These are phyloP conservation scores for Protomyctophum bolini DNA, from an alignment of 2,113 vertebrate species.

Conservation along the genomic window DNA sequence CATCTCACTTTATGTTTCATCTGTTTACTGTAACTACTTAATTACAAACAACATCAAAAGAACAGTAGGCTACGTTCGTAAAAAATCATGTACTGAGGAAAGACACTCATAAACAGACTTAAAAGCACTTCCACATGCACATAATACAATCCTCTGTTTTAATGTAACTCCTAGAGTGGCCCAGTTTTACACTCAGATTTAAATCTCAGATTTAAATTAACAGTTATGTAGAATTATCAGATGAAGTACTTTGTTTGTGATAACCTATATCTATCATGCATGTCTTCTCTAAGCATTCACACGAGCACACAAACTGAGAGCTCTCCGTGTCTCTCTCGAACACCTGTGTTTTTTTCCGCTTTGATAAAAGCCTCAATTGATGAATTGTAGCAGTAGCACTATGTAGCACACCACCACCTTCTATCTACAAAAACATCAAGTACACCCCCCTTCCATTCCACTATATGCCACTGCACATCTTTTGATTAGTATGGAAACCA, in stretches of 20 bases:
- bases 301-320: neutral
- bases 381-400: constrained; percentile 50
- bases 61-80: constrained; percentile 13
- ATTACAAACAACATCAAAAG: no score
- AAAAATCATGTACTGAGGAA: constrained; percentile 38
- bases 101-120: constrained; percentile 39
- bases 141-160: constrained; percentile 14
- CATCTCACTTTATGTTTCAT: no score
- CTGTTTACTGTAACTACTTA: no score
- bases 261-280: constrained; percentile 22
- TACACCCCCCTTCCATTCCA: constrained; percentile 5
- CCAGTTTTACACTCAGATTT: no score
- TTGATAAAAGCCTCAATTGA: constrained; percentile 58
- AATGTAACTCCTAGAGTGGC: no score
- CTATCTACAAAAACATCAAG: constrained; percentile 63
- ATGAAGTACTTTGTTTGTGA: constrained; percentile 30
- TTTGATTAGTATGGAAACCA: constrained; percentile 65
- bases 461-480: constrained; percentile 48
- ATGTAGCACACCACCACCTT: constrained; percentile 40
- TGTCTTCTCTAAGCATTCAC: neutral
- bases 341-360: constrained; percentile 43
- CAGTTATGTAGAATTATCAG: neutral
- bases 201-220: no score
- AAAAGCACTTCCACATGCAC: constrained; percentile 27
- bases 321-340: neutral